These are phyloP conservation scores for Thamnaconus septentrionalis DNA, from an alignment of 2,113 vertebrate species.

Conservation along the genomic window DNA sequence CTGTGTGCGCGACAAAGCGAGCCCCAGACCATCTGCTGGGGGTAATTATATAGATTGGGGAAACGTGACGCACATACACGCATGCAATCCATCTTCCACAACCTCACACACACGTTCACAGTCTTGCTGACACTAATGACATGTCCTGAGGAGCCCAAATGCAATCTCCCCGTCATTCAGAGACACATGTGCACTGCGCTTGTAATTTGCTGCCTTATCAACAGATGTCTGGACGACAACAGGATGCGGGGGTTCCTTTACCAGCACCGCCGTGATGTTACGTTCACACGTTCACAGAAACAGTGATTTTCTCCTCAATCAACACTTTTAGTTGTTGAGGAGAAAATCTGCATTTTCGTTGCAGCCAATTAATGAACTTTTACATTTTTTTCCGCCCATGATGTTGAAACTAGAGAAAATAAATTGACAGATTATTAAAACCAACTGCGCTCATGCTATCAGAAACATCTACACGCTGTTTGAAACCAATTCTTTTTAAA, in stretches of 20 bases:
- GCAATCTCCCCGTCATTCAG: slow-evolving; percentile 29
- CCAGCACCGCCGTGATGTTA: neutral
- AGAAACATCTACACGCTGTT: too few species aligned
- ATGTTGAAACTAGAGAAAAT: neutral
- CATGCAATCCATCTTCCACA: neutral
- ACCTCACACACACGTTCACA: too few species aligned
- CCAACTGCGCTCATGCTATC: neutral
- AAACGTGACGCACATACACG: neutral
- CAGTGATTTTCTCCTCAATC: too few species aligned
- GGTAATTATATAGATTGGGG: slow-evolving; percentile 33
- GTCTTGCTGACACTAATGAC: slow-evolving; percentile 45
- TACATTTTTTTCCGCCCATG: too few species aligned
- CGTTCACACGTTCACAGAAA: too few species aligned
- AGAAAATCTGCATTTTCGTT: too few species aligned
- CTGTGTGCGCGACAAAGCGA: too few species aligned
- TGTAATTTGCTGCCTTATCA: slow-evolving; percentile 48
- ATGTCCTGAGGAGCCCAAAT: slow-evolving; percentile 28
- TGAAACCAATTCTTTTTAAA: too few species aligned
- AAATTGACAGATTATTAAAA: neutral
- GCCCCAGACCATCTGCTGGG: neutral
- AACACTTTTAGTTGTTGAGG: too few species aligned
- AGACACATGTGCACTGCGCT: slow-evolving; percentile 19
- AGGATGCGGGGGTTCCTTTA: slow-evolving; percentile 10
- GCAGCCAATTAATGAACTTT: neutral
- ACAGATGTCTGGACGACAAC: slow-evolving; percentile 52